phyloP scores from a whole-genome alignment of 2,113 vertebrate genomes.

The Nymphicus hollandicus region DNA sequence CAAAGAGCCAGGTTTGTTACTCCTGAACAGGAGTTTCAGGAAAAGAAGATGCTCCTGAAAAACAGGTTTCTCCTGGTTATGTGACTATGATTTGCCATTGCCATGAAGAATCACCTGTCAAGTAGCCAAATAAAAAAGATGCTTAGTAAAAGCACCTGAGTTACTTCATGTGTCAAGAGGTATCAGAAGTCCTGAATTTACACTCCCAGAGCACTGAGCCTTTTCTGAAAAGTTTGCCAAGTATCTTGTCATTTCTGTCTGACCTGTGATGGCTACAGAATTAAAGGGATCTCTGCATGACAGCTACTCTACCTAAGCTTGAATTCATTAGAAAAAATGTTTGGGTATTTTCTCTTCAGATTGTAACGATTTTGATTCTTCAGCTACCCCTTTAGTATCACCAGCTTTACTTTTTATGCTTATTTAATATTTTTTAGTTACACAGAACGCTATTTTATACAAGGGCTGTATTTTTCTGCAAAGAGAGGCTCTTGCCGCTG shows the following conservation, averaged over 20 bases:
- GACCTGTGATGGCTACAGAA: not conserved
- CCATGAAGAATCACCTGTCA: not conserved
- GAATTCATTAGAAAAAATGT: not conserved
- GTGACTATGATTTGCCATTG: not conserved
- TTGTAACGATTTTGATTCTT: not conserved
- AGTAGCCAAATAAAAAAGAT: not conserved
- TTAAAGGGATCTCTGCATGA: not conserved
- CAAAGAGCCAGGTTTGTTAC: not conserved
- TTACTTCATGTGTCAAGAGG: not conserved
- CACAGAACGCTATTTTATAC: not conserved
- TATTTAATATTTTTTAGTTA: not conserved
- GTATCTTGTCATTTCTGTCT: not conserved
- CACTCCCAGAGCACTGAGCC: not conserved
- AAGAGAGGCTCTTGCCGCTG: not conserved
- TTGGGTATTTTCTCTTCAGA: not conserved
- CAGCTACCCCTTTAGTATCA: not conserved
- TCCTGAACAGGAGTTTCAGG: not conserved
- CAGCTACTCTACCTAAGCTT: not conserved
- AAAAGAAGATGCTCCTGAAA: not conserved
- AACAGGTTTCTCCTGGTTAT: not conserved
- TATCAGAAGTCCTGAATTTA: not conserved
- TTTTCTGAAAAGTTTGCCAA: not conserved
- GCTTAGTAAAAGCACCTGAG: not conserved
- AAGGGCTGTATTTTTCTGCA: not conserved
- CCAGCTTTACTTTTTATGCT: not conserved